These are phyloP conservation scores for Arrhamphus sclerolepis DNA, from an alignment of 2,797 vertebrate genomes.

Conservation along the genomic window DNA sequence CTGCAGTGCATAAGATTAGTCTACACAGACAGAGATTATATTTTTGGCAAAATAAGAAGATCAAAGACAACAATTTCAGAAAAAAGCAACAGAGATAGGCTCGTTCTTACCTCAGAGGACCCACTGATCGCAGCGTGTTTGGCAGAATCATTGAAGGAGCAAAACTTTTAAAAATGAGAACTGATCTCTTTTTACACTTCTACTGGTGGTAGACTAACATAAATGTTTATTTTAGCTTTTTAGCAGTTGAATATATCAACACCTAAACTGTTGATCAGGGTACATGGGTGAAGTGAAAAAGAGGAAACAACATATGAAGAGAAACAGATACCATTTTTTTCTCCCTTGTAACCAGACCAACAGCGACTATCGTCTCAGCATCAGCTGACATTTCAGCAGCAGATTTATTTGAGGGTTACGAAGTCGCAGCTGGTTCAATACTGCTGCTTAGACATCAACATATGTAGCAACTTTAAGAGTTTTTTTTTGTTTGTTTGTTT, in stretches of 20 bases:
- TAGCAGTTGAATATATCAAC: slow-evolving; percentile 8
- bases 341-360: slow-evolving; percentile 44
- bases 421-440: slow-evolving; percentile 77
- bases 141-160: not conserved
- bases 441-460: slow-evolving; percentile 74
- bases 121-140: rapidly evolving
- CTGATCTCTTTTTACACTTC: rapidly evolving
- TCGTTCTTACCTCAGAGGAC: slow-evolving; percentile 43
- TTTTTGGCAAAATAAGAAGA: too few species aligned
- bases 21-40: not conserved
- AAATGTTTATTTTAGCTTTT: too few species aligned
- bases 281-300: not conserved
- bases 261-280: slow-evolving; percentile 18
- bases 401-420: too few species aligned
- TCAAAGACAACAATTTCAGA: not conserved
- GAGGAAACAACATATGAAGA: slow-evolving; percentile 16
- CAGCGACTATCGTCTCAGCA: slow-evolving; percentile 67
- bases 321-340: slow-evolving; percentile 17
- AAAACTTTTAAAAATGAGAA: not conserved
- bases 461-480: slow-evolving; percentile 68
- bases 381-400: slow-evolving; percentile 79
- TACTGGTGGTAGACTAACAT: too few species aligned
- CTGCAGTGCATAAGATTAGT: not conserved
- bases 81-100: not conserved
- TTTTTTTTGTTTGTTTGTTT: too few species aligned